Base-by-base conservation (phyloP, 2,797 vertebrate genomes). In the Oophaga sylvatica region DNA sequence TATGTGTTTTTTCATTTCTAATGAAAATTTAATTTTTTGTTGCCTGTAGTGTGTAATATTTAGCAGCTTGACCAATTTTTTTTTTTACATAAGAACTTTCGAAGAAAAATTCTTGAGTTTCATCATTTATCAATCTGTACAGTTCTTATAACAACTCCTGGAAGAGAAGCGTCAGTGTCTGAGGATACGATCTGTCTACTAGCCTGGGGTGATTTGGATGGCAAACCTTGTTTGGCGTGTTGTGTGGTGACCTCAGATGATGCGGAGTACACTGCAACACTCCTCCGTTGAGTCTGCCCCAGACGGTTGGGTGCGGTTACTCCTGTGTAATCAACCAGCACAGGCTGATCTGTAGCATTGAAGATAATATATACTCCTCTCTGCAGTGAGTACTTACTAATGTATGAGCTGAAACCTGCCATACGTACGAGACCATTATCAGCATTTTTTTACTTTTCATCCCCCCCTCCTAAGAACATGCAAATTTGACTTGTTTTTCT, bases 271-370 rank as follows among this genome's bases (percentile, higher is more conserved):
- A 19, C 16, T 4, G 65, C 29, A 41, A 63, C 7, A 26, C 63
- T 45, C 56, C 67, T 62, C 48, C 35, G 13, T 29, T 29, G 22
- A 41, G 16, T 87, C 67, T 87, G 57, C 20, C 57, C 78, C 57
- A 75, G 79, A 35, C 70, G 10, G 12, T n/a, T 35, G 80, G 45
- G 80, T 63, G 68, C 16, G 86, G 86, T 63, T 81, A 63, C 59
- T 62, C 29, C 84, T 81, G 65, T 41, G 22, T 81, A 87, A 87
- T 87, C 85, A 73, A 13, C 56, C 67, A 48, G 53, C 35, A 80
- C 86, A 87, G 79, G 11, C 59, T 5, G 22, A 80, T 76, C 86
- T 87, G 86, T 41, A 76, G 17, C 56, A 53, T 56, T 15, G 10
- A 16, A 29, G 80, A 87, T 87, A 76, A 65, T 45, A 81, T 53